These are phyloP conservation scores for Euzophera pinguis DNA, from an alignment of 2,888 invertebrate genomes.

Conservation along the genomic window DNA sequence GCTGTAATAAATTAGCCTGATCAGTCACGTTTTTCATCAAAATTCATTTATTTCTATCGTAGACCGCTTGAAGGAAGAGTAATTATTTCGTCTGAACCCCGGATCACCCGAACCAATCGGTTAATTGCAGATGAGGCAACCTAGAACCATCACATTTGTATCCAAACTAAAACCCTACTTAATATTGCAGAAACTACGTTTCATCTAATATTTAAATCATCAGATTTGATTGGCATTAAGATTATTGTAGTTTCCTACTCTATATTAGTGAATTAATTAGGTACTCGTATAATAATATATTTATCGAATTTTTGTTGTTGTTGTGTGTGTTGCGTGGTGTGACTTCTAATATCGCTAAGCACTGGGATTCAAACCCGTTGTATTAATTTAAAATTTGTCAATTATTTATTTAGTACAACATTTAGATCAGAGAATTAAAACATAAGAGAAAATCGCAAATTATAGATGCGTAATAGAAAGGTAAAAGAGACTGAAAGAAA, in stretches of 20 bases:
- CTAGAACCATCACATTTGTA: slow-evolving; percentile 25
- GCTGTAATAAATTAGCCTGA: slow-evolving; percentile 12
- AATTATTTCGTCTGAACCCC: slow-evolving; percentile 67
- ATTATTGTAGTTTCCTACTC: too few relatives aligned
- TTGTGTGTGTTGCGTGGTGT: too few relatives aligned
- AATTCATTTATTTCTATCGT: slow-evolving; percentile 36
- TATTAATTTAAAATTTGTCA: too few relatives aligned
- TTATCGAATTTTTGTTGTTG: too few relatives aligned
- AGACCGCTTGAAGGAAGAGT: slow-evolving; percentile 44
- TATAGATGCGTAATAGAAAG: too few relatives aligned
- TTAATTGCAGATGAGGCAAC: slow-evolving; percentile 57
- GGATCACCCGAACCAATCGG: slow-evolving; percentile 60
- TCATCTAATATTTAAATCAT: not conserved
- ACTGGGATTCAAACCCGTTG: too few relatives aligned
- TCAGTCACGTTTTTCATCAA: slow-evolving; percentile 23
- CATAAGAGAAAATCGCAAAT: too few relatives aligned
- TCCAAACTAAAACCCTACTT: not conserved
- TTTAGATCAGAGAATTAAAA: too few relatives aligned
- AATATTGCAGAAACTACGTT: not conserved
- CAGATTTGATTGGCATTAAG: not conserved
- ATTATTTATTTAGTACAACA: too few relatives aligned
- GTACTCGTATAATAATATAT: not conserved
- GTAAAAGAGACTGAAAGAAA: too few relatives aligned
- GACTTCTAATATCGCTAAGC: too few relatives aligned
- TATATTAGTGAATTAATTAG: too few relatives aligned